phyloP scores from a whole-genome alignment of 2,888 invertebrate species.

The Xylota sylvarum region DNA sequence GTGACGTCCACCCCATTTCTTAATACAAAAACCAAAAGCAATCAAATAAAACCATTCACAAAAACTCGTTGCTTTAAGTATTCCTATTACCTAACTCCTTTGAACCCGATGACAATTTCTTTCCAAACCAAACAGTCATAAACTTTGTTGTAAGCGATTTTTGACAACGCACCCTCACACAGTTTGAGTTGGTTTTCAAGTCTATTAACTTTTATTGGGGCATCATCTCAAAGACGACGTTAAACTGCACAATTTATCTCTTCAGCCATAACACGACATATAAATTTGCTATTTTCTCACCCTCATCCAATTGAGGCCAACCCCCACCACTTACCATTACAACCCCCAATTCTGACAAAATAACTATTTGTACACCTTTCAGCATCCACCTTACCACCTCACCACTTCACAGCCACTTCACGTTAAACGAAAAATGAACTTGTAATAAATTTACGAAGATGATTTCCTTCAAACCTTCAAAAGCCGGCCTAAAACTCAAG shows the following conservation, averaged over 20 bases:
- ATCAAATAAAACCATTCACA: constrained; percentile 46
- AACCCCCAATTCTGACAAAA: constrained; percentile 12
- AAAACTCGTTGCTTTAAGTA: constrained; percentile 5
- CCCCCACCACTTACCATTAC: neutral
- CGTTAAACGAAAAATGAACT: constrained; percentile 71
- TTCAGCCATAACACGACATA: constrained; percentile 65
- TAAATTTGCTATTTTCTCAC: constrained; percentile 58
- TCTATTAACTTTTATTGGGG: constrained; percentile 74
- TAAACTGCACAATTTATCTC: constrained; percentile 72
- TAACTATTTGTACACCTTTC: constrained; percentile 69
- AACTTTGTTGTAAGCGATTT: constrained; percentile 45
- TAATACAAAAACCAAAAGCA: constrained; percentile 12
- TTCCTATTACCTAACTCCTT: constrained; percentile 29
- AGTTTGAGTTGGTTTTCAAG: constrained; percentile 57
- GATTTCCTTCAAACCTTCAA: constrained; percentile 57
- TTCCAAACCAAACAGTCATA: constrained; percentile 22
- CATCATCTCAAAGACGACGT: constrained; percentile 67
- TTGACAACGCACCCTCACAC: constrained; percentile 45
- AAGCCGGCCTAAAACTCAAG: constrained; percentile 33
- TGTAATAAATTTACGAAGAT: constrained; percentile 74
- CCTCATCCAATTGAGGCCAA: constrained; percentile 2
- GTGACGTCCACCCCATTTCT: neutral
- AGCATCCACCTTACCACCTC: constrained; percentile 22
- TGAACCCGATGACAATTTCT: constrained; percentile 5
- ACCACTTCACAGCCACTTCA: constrained; percentile 46